phyloP scores from a whole-genome alignment of 2,888 invertebrate species.

The Trypoxylon attenuatum region DNA sequence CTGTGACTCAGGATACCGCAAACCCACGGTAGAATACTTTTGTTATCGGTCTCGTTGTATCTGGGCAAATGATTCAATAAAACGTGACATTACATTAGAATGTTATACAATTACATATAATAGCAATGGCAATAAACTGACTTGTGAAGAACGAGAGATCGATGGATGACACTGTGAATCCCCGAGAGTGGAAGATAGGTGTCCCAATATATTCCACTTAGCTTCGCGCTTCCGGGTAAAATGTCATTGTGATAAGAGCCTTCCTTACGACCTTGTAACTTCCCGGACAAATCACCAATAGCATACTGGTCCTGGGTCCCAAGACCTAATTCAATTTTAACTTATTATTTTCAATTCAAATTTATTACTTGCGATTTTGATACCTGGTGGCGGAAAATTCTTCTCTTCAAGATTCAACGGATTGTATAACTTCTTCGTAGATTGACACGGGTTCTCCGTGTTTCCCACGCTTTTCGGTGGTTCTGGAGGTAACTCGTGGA shows the following conservation, averaged over 20 bases:
- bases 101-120: background rate
- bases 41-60: conserved; percentile 75
- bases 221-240: conserved; percentile 83
- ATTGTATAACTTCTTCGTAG: conserved; percentile 86
- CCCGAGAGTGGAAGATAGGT: conserved; percentile 90
- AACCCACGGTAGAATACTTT: conserved; percentile 76
- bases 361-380: conserved; percentile 29
- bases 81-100: background rate
- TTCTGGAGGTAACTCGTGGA: conserved; percentile 83
- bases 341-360: background rate
- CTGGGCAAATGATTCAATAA: conserved; percentile 59
- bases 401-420: conserved; percentile 80
- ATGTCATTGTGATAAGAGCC: conserved; percentile 81
- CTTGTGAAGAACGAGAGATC: conserved; percentile 87
- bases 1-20: conserved; percentile 82
- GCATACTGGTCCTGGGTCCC: conserved; percentile 94
- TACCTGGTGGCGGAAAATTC: conserved; percentile 81
- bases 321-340: conserved; percentile 78
- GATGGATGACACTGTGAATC: conserved; percentile 84
- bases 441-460: conserved; percentile 78
- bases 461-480: conserved; percentile 76
- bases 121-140: conserved; percentile 63
- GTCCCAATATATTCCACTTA: conserved; percentile 88
- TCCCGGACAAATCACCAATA: conserved; percentile 92
- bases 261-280: conserved; percentile 84